These are phyloP conservation scores for Drosophila pseudotalamancana DNA, from an alignment of 2,888 invertebrate species.

Conservation along the genomic window DNA sequence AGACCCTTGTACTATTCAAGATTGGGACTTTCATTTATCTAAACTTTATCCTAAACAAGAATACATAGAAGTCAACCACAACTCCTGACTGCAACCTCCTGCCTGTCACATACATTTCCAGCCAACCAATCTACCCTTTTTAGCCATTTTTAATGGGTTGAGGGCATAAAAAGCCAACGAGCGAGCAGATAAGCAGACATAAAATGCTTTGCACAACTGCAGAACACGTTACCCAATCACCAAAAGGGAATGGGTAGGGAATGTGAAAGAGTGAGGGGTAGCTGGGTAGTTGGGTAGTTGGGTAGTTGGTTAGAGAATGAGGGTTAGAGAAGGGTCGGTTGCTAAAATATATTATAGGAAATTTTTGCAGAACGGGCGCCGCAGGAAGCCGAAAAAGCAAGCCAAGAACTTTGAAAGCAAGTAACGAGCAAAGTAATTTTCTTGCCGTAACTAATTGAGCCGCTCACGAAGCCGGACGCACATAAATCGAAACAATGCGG, in stretches of 20 bases:
- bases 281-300: no score
- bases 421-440: conserved; percentile 64
- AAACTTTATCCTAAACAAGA: no score
- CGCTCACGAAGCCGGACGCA: conserved; percentile 55
- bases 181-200: conserved; percentile 35
- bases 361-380: conserved; percentile 42
- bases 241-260: not conserved
- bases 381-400: conserved; percentile 45
- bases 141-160: no score
- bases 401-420: conserved; percentile 47
- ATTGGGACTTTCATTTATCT: no score
- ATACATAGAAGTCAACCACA: no score
- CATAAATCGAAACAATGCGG: conserved; percentile 62
- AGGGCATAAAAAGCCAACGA: conserved; percentile 8
- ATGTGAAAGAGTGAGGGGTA: not conserved
- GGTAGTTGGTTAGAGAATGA: not conserved
- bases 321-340: not conserved
- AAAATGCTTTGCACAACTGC: conserved; percentile 44
- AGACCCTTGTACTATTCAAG: no score
- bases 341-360: conserved; percentile 45
- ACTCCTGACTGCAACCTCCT: no score
- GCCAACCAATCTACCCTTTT: no score
- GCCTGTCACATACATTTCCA: no score
- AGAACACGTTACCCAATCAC: conserved; percentile 36
- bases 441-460: conserved; percentile 78